phyloP scores from a whole-genome alignment of 2,888 invertebrate species.

The Tricholauxania praeusta region DNA sequence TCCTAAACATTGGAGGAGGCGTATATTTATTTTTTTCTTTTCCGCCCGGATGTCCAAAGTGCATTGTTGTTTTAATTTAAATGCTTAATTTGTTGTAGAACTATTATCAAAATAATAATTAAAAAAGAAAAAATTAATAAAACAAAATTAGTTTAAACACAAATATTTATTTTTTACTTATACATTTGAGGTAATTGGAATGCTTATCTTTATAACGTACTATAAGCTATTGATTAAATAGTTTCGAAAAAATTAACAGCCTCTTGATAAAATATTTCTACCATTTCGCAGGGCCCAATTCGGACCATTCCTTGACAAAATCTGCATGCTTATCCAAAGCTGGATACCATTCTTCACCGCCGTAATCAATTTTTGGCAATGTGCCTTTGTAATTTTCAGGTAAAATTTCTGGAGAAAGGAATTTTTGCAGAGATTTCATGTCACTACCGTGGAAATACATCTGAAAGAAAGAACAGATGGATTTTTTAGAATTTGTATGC shows the following conservation, averaged over 20 bases:
- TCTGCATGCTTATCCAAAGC: slow-evolving; percentile 75
- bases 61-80: slow-evolving; percentile 5
- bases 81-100: slow-evolving; percentile 37
- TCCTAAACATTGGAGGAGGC: not conserved
- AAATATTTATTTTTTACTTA: slow-evolving; percentile 17
- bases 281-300: slow-evolving; percentile 75
- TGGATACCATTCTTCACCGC: slow-evolving; percentile 83
- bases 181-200: slow-evolving; percentile 25
- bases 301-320: slow-evolving; percentile 77
- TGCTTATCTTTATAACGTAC: slow-evolving; percentile 27
- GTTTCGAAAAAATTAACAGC: slow-evolving; percentile 14
- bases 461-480: slow-evolving; percentile 67
- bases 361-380: slow-evolving; percentile 81
- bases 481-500: not conserved
- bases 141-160: too few species aligned
- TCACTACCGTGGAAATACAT: slow-evolving; percentile 87
- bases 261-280: slow-evolving; percentile 43
- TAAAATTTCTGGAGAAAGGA: slow-evolving; percentile 76
- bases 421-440: slow-evolving; percentile 82
- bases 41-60: slow-evolving; percentile 12
- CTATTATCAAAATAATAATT: slow-evolving; percentile 15
- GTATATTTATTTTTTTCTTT: not conserved
- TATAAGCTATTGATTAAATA: slow-evolving; percentile 3
- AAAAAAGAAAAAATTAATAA: not conserved
- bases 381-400: slow-evolving; percentile 84